Evolutionary conservation across 1,140 invertebrate genomes (phyloP).

Genomic region (Apis cerana): DNA sequence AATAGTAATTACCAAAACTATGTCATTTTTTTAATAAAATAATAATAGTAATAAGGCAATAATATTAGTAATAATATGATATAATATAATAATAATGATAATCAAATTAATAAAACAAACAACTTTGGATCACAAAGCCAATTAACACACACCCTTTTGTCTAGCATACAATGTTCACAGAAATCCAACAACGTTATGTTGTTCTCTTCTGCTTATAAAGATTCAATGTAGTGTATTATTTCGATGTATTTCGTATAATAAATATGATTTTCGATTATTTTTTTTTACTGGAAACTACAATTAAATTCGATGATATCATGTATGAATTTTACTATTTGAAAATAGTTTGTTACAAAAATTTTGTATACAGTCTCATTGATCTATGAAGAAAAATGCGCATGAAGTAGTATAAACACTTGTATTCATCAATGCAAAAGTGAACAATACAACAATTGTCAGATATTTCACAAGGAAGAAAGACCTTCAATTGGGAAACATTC

Average conservation of each 20-base stretch:
- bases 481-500: slow-evolving; percentile 34
- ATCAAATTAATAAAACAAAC: slow-evolving; percentile 63
- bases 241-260: slow-evolving; percentile 23
- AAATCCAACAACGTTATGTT: slow-evolving; percentile 60
- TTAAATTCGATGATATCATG: slow-evolving; percentile 13
- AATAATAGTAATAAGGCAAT: slow-evolving; percentile 36
- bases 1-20: slow-evolving; percentile 9
- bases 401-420: slow-evolving; percentile 23
- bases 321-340: slow-evolving; percentile 1
- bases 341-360: slow-evolving; percentile 24
- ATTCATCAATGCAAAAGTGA: slow-evolving; percentile 52
- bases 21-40: slow-evolving; percentile 37
- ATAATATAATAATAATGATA: slow-evolving; percentile 48
- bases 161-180: slow-evolving; percentile 54
- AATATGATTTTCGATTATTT: slow-evolving; percentile 3
- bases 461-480: slow-evolving; percentile 44
- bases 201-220: slow-evolving; percentile 50
- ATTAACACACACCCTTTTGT: slow-evolving; percentile 58
- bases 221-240: slow-evolving; percentile 35
- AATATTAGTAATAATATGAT: slow-evolving; percentile 40
- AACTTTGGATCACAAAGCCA: slow-evolving; percentile 68
- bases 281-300: slow-evolving; percentile 19
- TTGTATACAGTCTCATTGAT: slow-evolving; percentile 20
- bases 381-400: slow-evolving; percentile 26
- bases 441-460: slow-evolving; percentile 50